Conservation (phyloP, 2,797 vertebrate species). For the Micrastur ruficollis region DNA sequence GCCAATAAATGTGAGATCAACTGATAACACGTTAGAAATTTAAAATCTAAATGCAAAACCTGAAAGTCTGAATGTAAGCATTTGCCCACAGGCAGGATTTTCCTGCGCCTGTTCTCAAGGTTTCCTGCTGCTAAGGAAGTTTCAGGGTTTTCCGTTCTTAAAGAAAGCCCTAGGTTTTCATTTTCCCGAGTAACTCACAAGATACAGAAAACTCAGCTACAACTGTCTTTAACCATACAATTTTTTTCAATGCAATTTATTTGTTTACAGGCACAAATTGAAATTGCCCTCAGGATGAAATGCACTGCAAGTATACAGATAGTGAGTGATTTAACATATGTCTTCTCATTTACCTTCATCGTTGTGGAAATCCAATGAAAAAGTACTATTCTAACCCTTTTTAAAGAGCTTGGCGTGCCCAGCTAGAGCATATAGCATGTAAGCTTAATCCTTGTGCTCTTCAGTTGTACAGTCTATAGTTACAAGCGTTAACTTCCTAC, state of each 20-base stretch:
- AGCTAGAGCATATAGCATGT: not conserved
- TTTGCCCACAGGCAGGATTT: not conserved
- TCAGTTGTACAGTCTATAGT: not conserved
- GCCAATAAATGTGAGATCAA: not conserved
- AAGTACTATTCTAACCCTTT: not conserved
- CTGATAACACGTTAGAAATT: not conserved
- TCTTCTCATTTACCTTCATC: not conserved
- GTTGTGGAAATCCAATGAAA: not conserved
- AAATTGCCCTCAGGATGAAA: slow-evolving; percentile 4
- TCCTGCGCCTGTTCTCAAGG: not conserved
- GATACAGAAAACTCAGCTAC: not conserved
- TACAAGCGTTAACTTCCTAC: not conserved
- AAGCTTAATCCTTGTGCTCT: not conserved
- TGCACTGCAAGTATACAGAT: not conserved
- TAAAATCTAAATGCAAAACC: not conserved
- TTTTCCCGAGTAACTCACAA: not conserved
- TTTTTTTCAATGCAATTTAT: not conserved
- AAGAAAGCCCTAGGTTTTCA: not conserved
- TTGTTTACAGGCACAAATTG: slow-evolving; percentile 34
- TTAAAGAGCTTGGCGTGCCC: not conserved
- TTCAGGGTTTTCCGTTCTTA: not conserved
- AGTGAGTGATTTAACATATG: not conserved
- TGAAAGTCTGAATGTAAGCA: not conserved
- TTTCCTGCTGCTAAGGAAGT: not conserved
- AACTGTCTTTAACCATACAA: not conserved